These are phyloP conservation scores for Psettodes erumei DNA, from an alignment of 2,113 vertebrate species.

Conservation along the genomic window DNA sequence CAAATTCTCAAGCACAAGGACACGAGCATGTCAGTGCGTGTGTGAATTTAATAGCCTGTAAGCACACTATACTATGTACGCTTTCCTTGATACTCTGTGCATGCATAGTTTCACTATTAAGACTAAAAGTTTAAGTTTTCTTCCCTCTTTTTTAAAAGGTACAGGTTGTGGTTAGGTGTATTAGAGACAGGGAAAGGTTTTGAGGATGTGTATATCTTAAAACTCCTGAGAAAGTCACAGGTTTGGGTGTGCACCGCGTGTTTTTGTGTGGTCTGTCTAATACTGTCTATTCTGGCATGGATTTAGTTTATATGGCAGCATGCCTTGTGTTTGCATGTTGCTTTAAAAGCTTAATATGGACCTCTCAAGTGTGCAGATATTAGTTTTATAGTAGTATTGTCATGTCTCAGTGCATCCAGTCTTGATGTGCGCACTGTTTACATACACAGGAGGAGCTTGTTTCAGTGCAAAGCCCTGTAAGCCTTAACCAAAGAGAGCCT, in stretches of 20 bases:
- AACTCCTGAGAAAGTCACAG: conserved; percentile 13
- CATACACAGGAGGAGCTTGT: conserved; percentile 38
- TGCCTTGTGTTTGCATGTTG: conserved; percentile 37
- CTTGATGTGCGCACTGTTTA: conserved; percentile 43
- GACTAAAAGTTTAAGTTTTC: background rate
- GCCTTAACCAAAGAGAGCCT: conserved; percentile 51
- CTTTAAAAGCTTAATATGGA: conserved; percentile 32
- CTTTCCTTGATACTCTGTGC: background rate
- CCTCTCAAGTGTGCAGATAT: conserved; percentile 22
- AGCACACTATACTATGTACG: background rate
- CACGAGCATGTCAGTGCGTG: background rate
- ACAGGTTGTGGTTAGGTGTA: background rate
- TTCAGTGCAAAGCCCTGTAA: conserved; percentile 45
- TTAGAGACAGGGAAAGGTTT: background rate
- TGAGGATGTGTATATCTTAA: conserved; percentile 6
- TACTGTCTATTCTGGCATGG: conserved; percentile 31
- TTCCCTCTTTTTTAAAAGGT: background rate
- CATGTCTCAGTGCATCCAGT: conserved; percentile 30
- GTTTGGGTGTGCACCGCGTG: conserved; percentile 22
- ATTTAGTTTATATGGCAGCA: conserved; percentile 23
- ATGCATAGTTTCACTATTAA: background rate
- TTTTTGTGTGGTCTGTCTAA: conserved; percentile 57
- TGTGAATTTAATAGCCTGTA: background rate
- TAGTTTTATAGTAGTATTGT: conserved; percentile 18
- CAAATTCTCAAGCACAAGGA: background rate